Evolutionary conservation across 2,888 invertebrate genomes (phyloP).

Genomic region (Euplagia quadripunctaria): DNA sequence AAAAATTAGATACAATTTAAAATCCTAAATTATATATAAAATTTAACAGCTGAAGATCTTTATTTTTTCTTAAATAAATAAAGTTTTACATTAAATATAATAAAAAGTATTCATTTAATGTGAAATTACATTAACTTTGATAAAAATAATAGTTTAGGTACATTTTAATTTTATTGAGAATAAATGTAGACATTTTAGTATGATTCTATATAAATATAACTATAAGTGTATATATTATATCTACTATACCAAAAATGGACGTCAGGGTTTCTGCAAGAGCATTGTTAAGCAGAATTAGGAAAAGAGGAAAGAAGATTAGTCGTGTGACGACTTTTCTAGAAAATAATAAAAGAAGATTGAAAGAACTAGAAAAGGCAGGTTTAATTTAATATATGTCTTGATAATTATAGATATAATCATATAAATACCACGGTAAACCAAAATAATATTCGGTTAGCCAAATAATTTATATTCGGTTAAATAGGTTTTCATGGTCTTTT

Average conservation of each 20-base stretch:
- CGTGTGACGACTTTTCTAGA: background rate
- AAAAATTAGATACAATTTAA: background rate
- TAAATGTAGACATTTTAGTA: slow-evolving; percentile 39
- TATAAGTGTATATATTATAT: slow-evolving; percentile 49
- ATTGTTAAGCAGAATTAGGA: slow-evolving; percentile 21
- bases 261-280: slow-evolving; percentile 59
- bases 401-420: background rate
- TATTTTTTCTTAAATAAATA: background rate
- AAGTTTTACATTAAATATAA: background rate
- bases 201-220: slow-evolving; percentile 47
- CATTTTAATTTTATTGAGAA: slow-evolving; percentile 10
- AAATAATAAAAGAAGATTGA: background rate
- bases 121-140: background rate
- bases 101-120: background rate
- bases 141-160: background rate
- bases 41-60: background rate
- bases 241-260: slow-evolving; percentile 65
- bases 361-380: background rate
- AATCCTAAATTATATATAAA: background rate
- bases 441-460: background rate
- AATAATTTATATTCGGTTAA: background rate
- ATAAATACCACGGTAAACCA: background rate
- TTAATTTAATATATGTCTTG: background rate
- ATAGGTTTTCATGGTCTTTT: background rate
- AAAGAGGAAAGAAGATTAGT: background rate